Percentiles rank a stretch among this genome's conserved stretches.
Evolutionary conservation across 2,888 invertebrate species (phyloP).

Genomic region (Heliothis peltigera): DNA sequence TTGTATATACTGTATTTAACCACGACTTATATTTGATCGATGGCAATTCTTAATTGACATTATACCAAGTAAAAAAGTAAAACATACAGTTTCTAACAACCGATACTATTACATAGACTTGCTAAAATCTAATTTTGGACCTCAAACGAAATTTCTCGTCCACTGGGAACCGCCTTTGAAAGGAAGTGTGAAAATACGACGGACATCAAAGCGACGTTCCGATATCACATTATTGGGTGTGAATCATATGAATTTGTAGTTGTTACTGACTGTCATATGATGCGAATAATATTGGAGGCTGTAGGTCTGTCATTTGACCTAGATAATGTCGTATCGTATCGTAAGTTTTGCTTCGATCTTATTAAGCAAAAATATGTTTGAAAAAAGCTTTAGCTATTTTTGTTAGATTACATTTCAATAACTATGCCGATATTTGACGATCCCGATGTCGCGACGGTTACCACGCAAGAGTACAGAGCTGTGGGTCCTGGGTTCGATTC

Average conservation of each 20-base stretch:
- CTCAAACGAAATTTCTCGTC: background rate
- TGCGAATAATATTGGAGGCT: background rate
- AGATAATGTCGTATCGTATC: too few relatives aligned
- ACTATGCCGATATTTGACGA: too few relatives aligned
- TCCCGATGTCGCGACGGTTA: too few relatives aligned
- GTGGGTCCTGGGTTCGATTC: too few relatives aligned
- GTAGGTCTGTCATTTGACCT: too few relatives aligned
- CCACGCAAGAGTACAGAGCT: too few relatives aligned
- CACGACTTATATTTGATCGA: too few relatives aligned
- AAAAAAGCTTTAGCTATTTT: too few relatives aligned
- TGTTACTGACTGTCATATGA: background rate
- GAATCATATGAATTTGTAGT: constrained; percentile 1
- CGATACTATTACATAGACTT: constrained; percentile 1
- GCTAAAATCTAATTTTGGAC: constrained; percentile 16
- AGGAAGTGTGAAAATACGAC: constrained; percentile 12
- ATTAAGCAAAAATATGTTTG: too few relatives aligned
- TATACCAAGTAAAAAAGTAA: background rate
- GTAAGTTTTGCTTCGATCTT: too few relatives aligned
- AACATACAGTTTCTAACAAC: background rate
- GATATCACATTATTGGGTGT: background rate
- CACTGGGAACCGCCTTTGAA: constrained; percentile 37
- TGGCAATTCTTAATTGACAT: background rate
- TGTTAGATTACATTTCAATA: too few relatives aligned
- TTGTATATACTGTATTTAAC: too few relatives aligned
- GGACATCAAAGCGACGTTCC: constrained; percentile 31